Evolutionary conservation across 2,888 invertebrate species (phyloP).

Genomic region (Ophraella communa): DNA sequence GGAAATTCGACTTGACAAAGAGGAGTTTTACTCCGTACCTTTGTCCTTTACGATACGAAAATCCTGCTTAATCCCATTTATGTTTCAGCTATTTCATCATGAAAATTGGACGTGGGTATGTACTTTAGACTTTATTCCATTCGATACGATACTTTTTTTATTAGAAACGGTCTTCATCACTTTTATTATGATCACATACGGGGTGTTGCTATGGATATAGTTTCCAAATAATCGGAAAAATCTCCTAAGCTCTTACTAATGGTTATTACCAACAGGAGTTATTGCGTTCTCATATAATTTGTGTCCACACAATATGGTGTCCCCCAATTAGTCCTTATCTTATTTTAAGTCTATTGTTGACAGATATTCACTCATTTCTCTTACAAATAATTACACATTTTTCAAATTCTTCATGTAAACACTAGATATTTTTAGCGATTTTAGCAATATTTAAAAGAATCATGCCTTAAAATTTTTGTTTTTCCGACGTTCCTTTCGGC

Average conservation of each 20-base stretch:
- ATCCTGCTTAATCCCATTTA: slow-evolving; percentile 24
- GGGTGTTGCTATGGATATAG: slow-evolving; percentile 24
- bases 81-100: slow-evolving; percentile 26
- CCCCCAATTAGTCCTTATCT: background rate
- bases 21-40: slow-evolving; percentile 30
- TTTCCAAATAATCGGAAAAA: slow-evolving; percentile 12
- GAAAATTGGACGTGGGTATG: slow-evolving; percentile 21
- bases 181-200: slow-evolving; percentile 24
- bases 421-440: too few species aligned
- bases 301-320: background rate
- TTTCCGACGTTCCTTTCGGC: too few species aligned
- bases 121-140: slow-evolving; percentile 20
- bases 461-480: too few species aligned
- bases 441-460: too few species aligned
- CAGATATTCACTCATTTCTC: background rate
- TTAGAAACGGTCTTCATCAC: slow-evolving; percentile 17
- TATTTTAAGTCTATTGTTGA: background rate
- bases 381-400: too few species aligned
- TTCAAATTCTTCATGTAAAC: too few species aligned
- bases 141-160: slow-evolving; percentile 21
- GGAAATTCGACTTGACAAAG: slow-evolving; percentile 41
- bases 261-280: background rate
- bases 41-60: slow-evolving; percentile 29
- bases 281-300: background rate
- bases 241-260: slow-evolving; percentile 14